Percentiles rank a stretch among this genome's conserved stretches.
phyloP scores from a whole-genome alignment of 2,888 invertebrate genomes.

The Calephelis perditalis region DNA sequence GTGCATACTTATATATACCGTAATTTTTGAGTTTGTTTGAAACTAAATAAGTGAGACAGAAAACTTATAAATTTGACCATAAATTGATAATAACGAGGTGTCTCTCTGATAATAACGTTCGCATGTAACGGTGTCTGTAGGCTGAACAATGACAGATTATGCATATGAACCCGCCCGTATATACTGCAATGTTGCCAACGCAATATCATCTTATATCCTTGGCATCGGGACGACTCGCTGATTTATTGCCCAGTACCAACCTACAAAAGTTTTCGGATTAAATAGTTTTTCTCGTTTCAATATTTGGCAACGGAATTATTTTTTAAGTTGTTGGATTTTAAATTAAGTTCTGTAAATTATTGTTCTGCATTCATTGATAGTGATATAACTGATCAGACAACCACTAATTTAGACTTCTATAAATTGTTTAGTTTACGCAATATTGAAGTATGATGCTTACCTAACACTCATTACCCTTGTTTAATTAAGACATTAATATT shows the following conservation, averaged over 20 bases:
- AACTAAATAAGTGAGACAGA: too few species aligned
- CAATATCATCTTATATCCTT: conserved; percentile 74
- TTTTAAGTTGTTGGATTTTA: conserved; percentile 31
- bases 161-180: conserved; percentile 37
- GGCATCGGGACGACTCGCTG: conserved; percentile 69
- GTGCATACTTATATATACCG: too few species aligned
- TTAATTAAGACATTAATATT: too few species aligned
- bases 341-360: conserved; percentile 31
- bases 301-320: conserved; percentile 49
- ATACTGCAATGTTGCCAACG: conserved; percentile 63
- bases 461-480: too few species aligned
- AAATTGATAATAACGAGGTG: conserved; percentile 28
- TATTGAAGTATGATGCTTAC: too few species aligned
- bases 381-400: too few species aligned
- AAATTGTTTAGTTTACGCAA: too few species aligned
- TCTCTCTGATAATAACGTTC: conserved; percentile 29
- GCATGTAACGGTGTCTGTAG: conserved; percentile 25
- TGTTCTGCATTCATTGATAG: conserved; percentile 22
- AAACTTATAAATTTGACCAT: too few species aligned
- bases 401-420: too few species aligned
- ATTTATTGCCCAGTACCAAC: conserved; percentile 65
- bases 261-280: conserved; percentile 73
- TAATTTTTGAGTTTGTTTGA: too few species aligned
- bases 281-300: conserved; percentile 67
- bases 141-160: conserved; percentile 41